A percentile compares a stretch with the other conserved stretches of the same genome.
These are phyloP conservation scores for Psettodes erumei DNA, from an alignment of 2,113 vertebrate genomes.

Conservation along the genomic window DNA sequence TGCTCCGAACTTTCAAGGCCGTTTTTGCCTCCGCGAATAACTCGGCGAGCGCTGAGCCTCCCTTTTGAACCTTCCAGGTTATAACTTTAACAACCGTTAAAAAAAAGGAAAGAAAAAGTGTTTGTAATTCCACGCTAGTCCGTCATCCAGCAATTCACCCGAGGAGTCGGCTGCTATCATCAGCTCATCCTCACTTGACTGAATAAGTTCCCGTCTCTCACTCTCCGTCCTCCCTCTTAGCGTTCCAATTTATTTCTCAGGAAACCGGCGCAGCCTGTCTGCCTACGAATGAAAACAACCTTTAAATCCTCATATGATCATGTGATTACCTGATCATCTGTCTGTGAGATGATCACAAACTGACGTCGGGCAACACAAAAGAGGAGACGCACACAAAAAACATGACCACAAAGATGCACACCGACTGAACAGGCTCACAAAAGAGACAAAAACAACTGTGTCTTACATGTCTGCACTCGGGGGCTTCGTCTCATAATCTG, in stretches of 20 bases:
- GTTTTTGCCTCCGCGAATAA: background rate
- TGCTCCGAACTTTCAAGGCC: background rate
- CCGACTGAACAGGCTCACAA: too few relatives aligned
- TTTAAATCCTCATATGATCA: too few relatives aligned
- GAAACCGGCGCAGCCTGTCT: too few relatives aligned
- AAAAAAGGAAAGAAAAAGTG: too few relatives aligned
- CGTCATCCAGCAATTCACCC: background rate
- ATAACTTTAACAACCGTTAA: background rate
- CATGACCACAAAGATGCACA: background rate
- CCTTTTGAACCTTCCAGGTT: background rate
- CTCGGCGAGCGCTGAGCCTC: background rate
- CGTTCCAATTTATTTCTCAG: background rate
- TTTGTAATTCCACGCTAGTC: background rate
- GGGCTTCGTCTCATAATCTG: background rate
- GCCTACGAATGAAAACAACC: too few relatives aligned
- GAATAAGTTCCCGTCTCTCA: constrained; percentile 5
- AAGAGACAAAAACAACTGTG: too few relatives aligned
- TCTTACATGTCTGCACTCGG: background rate
- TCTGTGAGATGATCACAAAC: too few relatives aligned
- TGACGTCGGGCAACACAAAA: too few relatives aligned
- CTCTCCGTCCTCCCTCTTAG: background rate
- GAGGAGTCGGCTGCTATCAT: constrained; percentile 14
- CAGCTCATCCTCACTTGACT: background rate
- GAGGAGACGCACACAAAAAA: too few relatives aligned
- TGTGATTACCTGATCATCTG: too few relatives aligned